phyloP scores from a whole-genome alignment of 2,888 invertebrate species.

The Bhutanitis thaidina region DNA sequence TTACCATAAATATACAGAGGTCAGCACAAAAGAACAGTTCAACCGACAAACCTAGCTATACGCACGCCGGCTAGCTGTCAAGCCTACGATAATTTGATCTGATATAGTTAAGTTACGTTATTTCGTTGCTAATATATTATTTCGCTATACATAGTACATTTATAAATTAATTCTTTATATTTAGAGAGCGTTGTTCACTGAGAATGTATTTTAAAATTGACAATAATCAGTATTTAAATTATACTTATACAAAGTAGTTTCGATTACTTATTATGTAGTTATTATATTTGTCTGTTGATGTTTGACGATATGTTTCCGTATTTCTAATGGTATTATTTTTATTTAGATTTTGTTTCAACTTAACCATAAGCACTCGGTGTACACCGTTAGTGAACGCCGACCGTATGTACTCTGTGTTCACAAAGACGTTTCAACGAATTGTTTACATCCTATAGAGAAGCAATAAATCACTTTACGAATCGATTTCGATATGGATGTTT shows the following conservation, averaged over 20 bases:
- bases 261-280: conserved; percentile 63
- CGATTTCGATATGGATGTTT: conserved; percentile 37
- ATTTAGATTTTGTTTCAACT: conserved; percentile 49
- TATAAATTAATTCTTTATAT: conserved; percentile 33
- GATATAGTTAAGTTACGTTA: conserved; percentile 34
- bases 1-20: conserved; percentile 32
- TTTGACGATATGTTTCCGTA: conserved; percentile 59
- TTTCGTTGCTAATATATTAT: conserved; percentile 29
- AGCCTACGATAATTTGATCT: conserved; percentile 44
- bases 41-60: conserved; percentile 28
- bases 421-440: conserved; percentile 64
- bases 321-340: conserved; percentile 71
- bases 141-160: conserved; percentile 31
- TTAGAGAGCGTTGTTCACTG: conserved; percentile 32
- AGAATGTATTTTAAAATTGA: conserved; percentile 68
- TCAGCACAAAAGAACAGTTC: conserved; percentile 59
- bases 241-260: conserved; percentile 39
- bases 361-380: conserved; percentile 46
- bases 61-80: background rate
- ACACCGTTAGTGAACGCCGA: conserved; percentile 32
- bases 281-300: conserved; percentile 71
- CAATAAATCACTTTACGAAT: conserved; percentile 65
- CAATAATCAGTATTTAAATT: conserved; percentile 78
- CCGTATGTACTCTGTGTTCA: conserved; percentile 32
- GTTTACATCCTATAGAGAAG: conserved; percentile 70